Evolutionary conservation across 2,888 invertebrate genomes (phyloP), one percentile per base, ranked within the genome.

Genomic region (Volucella inanis): DNA sequence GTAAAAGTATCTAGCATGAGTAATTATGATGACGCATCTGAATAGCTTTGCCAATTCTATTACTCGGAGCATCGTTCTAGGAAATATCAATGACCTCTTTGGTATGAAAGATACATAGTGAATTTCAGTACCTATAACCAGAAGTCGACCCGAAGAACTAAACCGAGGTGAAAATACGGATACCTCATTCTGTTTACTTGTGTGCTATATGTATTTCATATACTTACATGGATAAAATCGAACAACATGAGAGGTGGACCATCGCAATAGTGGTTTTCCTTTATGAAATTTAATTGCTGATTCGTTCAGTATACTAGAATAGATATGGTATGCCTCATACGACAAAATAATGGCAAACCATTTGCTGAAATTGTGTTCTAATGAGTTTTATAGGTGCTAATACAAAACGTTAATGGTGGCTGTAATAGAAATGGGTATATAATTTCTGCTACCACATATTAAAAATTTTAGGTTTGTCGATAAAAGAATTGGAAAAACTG

Each of bases 341-440:
- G 18, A 52, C 15, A 15, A 9, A 45, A 10, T 55, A 55, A 72
- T 74, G 38, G 39, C 38, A 39, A 8, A 9, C 14, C 47, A 55
- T 74, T 67, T n/a, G 9, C 47, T 61, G 10, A 54, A 54, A 67
- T 68, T 67, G 22, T 14, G 14, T 45, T 49, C 31, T 59, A 67
- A 80, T 80, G 67, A 67, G 49, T 74, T 62, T 67, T 54, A 68
- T 49, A 62, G 43, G 64, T 67, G 76, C 41, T 14, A 15, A 22
- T 59, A 52, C 10, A 14, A 15, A 10, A 22, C 14, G 45, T 57
- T 10, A 62, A 38, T 70, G 9, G 4, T 15, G 39, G 39, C 18
- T 15, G 65, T 75, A 43, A 8, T 12, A 15, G 14, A 12, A 39
- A 11, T n/a, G 49, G 15, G 2, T 14, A 38, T 45, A 9, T 9